Percentiles rank a stretch among this genome's conserved stretches.
Conservation (phyloP, 2,113 vertebrate species). For the Phyllostomus discolor region DNA sequence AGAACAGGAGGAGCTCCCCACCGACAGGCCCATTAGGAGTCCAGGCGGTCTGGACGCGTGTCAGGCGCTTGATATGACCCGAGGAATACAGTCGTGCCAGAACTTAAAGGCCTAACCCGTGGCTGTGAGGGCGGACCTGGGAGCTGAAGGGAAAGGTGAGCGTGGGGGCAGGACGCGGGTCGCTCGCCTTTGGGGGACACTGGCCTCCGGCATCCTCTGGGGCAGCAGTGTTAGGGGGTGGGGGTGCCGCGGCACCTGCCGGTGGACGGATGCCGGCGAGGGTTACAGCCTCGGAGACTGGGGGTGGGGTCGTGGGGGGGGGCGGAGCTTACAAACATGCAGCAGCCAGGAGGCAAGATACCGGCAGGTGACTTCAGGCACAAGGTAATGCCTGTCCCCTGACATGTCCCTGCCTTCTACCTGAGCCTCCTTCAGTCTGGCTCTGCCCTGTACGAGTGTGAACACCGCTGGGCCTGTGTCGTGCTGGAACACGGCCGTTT, state of each 20-base stretch:
- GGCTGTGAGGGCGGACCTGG: background rate
- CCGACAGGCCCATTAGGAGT: rapidly evolving
- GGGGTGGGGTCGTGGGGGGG: rapidly evolving
- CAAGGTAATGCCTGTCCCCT: rapidly evolving
- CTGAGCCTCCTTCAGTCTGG: rapidly evolving
- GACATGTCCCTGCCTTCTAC: background rate
- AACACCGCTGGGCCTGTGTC: rapidly evolving
- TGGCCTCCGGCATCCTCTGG: rapidly evolving
- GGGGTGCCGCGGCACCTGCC: background rate
- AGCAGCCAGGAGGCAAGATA: rapidly evolving
- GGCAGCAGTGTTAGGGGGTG: rapidly evolving
- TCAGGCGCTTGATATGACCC: background rate
- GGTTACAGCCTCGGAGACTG: too few species aligned
- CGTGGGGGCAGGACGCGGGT: rapidly evolving
- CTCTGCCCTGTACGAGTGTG: too few species aligned
- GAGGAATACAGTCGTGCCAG: background rate
- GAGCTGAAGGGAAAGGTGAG: rapidly evolving
- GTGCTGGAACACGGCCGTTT: background rate
- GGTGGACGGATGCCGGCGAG: too few species aligned
- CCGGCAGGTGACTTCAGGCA: background rate
- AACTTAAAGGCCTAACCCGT: background rate
- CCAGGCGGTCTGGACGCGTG: background rate
- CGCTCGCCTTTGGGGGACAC: too few species aligned
- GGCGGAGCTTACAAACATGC: background rate
- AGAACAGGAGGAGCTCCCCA: background rate